Conservation (phyloP, 1,140 invertebrate species). For the Heliconius himera region DNA sequence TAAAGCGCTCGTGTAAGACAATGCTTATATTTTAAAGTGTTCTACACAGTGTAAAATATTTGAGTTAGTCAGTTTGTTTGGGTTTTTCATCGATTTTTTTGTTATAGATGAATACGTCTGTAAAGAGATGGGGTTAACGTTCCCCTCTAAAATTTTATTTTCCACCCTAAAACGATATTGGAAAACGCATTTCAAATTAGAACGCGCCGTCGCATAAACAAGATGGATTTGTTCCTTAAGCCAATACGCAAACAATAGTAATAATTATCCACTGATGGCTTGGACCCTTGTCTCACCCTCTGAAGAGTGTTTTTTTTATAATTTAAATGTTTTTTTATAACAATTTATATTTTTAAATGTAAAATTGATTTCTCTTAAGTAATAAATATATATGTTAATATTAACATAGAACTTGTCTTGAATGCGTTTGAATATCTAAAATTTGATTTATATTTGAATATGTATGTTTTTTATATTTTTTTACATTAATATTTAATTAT, state of each 20-base stretch:
- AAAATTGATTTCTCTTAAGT: too few relatives aligned
- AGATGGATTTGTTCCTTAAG: constrained; percentile 1
- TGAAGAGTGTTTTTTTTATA: too few relatives aligned
- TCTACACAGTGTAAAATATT: too few relatives aligned
- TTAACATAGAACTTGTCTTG: not conserved
- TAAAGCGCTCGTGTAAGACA: too few relatives aligned
- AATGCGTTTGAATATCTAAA: not conserved
- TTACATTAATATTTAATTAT: too few relatives aligned
- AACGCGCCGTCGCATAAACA: not conserved
- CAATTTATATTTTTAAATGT: too few relatives aligned
- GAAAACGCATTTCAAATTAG: constrained; percentile 27
- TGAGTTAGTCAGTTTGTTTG: too few relatives aligned
- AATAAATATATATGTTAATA: not conserved
- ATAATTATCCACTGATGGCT: not conserved
- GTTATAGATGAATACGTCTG: not conserved
- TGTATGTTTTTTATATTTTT: not conserved
- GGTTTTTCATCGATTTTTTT: not conserved
- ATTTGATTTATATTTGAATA: too few relatives aligned
- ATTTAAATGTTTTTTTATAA: too few relatives aligned
- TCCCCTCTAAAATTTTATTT: not conserved
- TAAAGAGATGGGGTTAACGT: not conserved
- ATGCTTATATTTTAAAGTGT: too few relatives aligned
- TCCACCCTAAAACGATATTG: constrained; percentile 24
- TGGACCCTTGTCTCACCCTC: too few relatives aligned
- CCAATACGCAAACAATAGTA: not conserved